A percentile compares a stretch with the other conserved stretches of the same genome.
Evolutionary conservation across 1,140 invertebrate genomes (phyloP).

Genomic region (Manduca sexta): DNA sequence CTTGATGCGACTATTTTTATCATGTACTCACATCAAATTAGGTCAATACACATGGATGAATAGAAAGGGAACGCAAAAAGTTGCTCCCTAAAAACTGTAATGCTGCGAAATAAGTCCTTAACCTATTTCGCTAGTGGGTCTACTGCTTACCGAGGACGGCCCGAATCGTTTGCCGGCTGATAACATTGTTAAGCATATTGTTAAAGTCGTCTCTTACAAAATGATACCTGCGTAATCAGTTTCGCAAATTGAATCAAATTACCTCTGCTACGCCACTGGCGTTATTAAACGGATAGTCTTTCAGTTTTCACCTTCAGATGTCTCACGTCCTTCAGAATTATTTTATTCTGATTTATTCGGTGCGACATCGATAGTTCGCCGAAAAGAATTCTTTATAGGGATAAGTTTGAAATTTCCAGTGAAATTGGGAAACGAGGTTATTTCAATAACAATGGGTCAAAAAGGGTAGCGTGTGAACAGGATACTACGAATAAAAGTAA

Average conservation of each 20-base stretch:
- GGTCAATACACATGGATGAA: slow-evolving; percentile 19
- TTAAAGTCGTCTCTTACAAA: too few species aligned
- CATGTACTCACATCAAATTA: slow-evolving; percentile 13
- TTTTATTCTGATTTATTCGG: not conserved
- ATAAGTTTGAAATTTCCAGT: slow-evolving; percentile 6
- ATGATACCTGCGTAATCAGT: slow-evolving; percentile 5
- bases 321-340: too few species aligned
- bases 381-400: slow-evolving; percentile 17
- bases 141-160: slow-evolving; percentile 7
- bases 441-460: slow-evolving; percentile 32
- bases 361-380: too few species aligned
- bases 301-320: too few species aligned
- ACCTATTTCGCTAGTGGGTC: slow-evolving; percentile 14
- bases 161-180: slow-evolving; percentile 4
- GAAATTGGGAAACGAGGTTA: slow-evolving; percentile 19
- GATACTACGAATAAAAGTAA: slow-evolving; percentile 38
- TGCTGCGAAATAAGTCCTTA: slow-evolving; percentile 14
- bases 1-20: slow-evolving; percentile 2
- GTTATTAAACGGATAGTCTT: too few species aligned
- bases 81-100: slow-evolving; percentile 18
- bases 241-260: slow-evolving; percentile 1
- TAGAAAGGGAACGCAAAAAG: slow-evolving; percentile 10
- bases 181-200: slow-evolving; percentile 9
- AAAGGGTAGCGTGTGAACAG: slow-evolving; percentile 34
- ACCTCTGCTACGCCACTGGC: not conserved